phyloP scores from a whole-genome alignment of 2,113 vertebrate genomes.

The Silurus meridionalis region DNA sequence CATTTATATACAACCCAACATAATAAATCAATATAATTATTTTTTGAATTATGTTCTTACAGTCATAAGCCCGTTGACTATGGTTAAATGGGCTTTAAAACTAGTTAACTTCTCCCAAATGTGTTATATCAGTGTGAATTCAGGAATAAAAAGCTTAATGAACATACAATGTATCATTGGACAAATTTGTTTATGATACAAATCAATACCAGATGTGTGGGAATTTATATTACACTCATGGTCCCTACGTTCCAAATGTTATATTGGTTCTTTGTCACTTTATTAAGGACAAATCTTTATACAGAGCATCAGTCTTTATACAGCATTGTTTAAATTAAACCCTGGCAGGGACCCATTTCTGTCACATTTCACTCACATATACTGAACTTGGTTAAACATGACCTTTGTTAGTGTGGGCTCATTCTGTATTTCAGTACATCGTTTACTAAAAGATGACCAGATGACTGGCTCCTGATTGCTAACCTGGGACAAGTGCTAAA shows the following conservation, averaged over 20 bases:
- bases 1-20: not conserved
- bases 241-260: not conserved
- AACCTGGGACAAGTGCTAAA: not conserved
- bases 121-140: not conserved
- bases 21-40: not conserved
- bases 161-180: not conserved
- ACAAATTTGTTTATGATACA: not conserved
- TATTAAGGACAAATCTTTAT: too few species aligned
- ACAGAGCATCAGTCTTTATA: not conserved
- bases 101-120: not conserved
- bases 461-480: conserved; percentile 2
- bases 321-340: not conserved
- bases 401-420: not conserved
- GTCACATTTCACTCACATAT: not conserved
- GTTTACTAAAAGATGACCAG: not conserved
- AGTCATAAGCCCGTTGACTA: not conserved
- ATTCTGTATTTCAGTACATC: not conserved
- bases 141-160: not conserved
- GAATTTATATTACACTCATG: not conserved
- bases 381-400: not conserved
- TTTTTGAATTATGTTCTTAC: not conserved
- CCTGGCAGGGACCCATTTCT: conserved; percentile 9
- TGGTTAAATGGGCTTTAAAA: not conserved
- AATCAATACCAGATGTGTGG: not conserved
- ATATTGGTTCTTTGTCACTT: not conserved